Evolutionary conservation across 2,797 vertebrate species (phyloP).

Genomic region (Phrynocephalus forsythii): DNA sequence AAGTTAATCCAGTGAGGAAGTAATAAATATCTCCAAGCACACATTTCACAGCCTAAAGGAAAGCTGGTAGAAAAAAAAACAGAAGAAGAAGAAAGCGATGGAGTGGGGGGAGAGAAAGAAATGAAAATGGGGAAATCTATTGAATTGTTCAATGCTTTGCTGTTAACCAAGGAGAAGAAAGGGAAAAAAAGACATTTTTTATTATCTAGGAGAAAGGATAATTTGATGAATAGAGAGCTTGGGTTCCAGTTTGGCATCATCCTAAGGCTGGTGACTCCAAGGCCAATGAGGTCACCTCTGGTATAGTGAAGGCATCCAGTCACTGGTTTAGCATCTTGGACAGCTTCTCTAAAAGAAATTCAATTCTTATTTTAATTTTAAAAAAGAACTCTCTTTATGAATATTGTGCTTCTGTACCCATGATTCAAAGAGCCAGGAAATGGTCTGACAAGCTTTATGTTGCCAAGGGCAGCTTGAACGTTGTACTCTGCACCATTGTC

Average conservation of each 20-base stretch:
- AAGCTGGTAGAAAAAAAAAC: slow-evolving; percentile 5
- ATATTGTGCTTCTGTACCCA: too few species aligned
- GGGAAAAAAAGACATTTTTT: not conserved
- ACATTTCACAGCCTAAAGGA: slow-evolving; percentile 31
- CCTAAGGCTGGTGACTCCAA: not conserved
- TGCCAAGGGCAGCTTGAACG: too few species aligned
- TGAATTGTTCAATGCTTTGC: slow-evolving; percentile 12
- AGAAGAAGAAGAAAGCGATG: too few species aligned
- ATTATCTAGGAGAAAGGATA: not conserved
- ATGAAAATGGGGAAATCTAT: not conserved
- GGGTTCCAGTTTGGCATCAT: not conserved
- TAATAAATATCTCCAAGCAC: slow-evolving; percentile 52
- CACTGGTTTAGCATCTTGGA: not conserved
- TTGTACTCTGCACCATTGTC: too few species aligned
- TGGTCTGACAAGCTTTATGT: too few species aligned
- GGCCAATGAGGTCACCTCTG: too few species aligned
- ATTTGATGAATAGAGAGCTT: not conserved
- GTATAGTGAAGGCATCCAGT: rapidly evolving
- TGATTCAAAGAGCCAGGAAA: too few species aligned
- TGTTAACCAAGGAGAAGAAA: not conserved
- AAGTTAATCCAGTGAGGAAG: slow-evolving; percentile 42
- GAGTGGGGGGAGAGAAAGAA: not conserved
- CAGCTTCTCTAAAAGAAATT: too few species aligned
- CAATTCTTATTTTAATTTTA: too few species aligned
- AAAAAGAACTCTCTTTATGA: too few species aligned